phyloP scores from a whole-genome alignment of 1,140 invertebrate genomes.

The Ceratosolen solmsi region DNA sequence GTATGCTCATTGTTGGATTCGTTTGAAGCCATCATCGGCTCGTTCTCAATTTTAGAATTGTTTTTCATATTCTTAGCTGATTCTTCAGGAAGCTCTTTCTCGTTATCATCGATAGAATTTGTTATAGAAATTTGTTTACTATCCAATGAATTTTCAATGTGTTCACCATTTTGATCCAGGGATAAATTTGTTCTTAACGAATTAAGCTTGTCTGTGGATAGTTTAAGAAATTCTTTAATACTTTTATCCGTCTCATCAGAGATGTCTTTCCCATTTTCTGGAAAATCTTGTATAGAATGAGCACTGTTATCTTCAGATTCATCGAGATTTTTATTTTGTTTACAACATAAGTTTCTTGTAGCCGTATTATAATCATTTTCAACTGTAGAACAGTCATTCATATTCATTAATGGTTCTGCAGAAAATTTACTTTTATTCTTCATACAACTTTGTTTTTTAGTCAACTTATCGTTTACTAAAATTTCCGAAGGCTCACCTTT shows the following conservation, averaged over 20 bases:
- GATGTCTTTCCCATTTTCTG: not conserved
- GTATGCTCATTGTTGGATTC: not conserved
- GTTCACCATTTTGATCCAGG: not conserved
- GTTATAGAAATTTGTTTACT: not conserved
- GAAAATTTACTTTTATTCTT: not conserved
- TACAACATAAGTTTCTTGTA: not conserved
- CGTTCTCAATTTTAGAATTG: not conserved
- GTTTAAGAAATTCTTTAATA: not conserved
- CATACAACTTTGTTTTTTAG: not conserved
- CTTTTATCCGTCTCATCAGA: not conserved
- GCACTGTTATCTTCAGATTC: not conserved
- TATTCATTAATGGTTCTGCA: not conserved
- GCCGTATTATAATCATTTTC: not conserved
- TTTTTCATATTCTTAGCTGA: not conserved
- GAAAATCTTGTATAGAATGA: not conserved
- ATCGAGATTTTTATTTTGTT: not conserved
- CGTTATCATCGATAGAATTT: not conserved
- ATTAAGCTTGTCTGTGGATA: not conserved
- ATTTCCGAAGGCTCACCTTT: constrained; percentile 1
- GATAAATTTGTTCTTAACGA: not conserved
- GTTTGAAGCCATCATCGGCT: not conserved
- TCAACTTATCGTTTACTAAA: not conserved
- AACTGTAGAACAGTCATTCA: not conserved
- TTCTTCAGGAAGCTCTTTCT: constrained; percentile 1
- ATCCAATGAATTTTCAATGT: not conserved